phyloP scores from a whole-genome alignment of 2,888 invertebrate species.

The Scaptomyza reducta region DNA sequence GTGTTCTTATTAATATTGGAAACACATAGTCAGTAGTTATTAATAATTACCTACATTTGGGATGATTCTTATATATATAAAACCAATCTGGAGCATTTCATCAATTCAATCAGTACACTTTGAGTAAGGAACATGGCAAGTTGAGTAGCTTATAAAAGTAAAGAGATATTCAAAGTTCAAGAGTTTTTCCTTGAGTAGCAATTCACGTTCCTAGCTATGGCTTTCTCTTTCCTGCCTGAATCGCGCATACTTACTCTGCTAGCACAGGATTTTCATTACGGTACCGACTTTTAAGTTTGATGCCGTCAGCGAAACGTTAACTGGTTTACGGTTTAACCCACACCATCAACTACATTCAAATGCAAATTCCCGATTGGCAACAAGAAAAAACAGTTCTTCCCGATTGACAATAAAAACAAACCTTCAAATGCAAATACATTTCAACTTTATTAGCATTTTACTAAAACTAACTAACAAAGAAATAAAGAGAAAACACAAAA shows the following conservation, averaged over 20 bases:
- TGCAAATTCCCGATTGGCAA: constrained; percentile 52
- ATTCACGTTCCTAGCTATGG: constrained; percentile 18
- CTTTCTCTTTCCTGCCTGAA: constrained; percentile 24
- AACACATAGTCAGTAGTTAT: background rate
- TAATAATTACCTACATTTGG: constrained; percentile 1
- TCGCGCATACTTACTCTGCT: constrained; percentile 43
- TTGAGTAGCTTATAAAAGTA: background rate
- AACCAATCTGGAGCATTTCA: constrained; percentile 18
- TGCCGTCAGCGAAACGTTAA: constrained; percentile 15
- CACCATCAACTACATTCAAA: constrained; percentile 57
- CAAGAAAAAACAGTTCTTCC: constrained; percentile 13
- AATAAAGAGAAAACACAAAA: constrained; percentile 40
- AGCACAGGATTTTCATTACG: constrained; percentile 25
- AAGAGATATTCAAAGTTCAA: background rate
- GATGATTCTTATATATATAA: constrained; percentile 54
- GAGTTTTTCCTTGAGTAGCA: constrained; percentile 23
- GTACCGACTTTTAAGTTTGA: constrained; percentile 12
- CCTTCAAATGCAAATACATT: constrained; percentile 48
- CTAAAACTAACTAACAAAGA: constrained; percentile 37
- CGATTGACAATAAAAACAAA: constrained; percentile 14
- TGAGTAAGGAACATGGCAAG: constrained; percentile 63
- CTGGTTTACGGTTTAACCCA: constrained; percentile 61
- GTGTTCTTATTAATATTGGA: constrained; percentile 17
- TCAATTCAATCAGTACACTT: constrained; percentile 42
- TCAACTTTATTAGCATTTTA: constrained; percentile 58